These are phyloP conservation scores for Monopterus albus DNA, from an alignment of 2,113 vertebrate genomes.

Conservation along the genomic window DNA sequence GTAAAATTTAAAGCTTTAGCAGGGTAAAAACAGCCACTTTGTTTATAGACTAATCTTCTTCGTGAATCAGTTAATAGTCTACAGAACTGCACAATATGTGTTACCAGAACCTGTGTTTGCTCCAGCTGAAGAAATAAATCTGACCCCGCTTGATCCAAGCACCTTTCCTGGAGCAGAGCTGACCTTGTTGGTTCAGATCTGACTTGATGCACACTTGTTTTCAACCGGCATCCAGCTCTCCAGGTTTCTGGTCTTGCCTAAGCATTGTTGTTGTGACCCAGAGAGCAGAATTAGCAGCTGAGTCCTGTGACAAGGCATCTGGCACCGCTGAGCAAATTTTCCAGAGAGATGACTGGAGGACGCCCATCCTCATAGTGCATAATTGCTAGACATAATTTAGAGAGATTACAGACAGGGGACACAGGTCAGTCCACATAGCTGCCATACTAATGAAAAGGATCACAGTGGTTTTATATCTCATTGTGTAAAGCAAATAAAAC, in stretches of 20 bases:
- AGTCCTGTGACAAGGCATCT: conserved; percentile 76
- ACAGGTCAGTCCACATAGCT: conserved; percentile 14
- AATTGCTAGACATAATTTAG: conserved; percentile 51
- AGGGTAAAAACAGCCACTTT: neutral
- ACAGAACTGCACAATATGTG: too few relatives aligned
- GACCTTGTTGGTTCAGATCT: neutral
- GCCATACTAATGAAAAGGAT: neutral
- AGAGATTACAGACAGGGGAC: conserved; percentile 40
- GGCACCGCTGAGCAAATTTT: conserved; percentile 72
- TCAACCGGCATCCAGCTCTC: conserved; percentile 22
- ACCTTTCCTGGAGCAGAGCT: neutral
- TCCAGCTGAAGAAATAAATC: neutral
- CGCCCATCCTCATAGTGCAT: conserved; percentile 47
- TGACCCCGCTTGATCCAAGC: neutral
- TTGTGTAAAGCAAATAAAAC: conserved; percentile 13
- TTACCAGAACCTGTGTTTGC: too few relatives aligned
- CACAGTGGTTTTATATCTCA: neutral
- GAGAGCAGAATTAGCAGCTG: conserved; percentile 75
- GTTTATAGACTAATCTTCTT: neutral
- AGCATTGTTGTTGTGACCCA: conserved; percentile 56
- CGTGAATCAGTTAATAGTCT: too few relatives aligned
- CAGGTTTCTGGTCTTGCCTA: conserved; percentile 46
- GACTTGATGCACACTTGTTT: neutral
- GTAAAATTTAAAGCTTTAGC: neutral
- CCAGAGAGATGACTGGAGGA: conserved; percentile 68